These are phyloP conservation scores for Drosophila burlai DNA, from an alignment of 1,140 invertebrate genomes.

Conservation along the genomic window DNA sequence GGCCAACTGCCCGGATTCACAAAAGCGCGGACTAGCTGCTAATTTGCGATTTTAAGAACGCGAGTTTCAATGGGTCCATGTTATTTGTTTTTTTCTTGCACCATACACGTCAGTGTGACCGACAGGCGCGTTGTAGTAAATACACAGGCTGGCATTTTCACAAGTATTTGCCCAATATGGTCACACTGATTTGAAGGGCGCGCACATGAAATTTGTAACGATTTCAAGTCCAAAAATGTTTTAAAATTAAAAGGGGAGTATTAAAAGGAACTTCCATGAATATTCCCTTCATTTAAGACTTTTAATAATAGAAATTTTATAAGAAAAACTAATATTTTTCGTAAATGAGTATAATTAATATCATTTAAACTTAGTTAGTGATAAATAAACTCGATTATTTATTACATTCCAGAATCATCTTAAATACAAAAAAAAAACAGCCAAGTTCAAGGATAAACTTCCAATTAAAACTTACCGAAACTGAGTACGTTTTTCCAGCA, in stretches of 20 bases:
- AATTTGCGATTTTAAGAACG: slow-evolving; percentile 10
- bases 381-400: neutral
- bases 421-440: neutral
- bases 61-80: slow-evolving; percentile 16
- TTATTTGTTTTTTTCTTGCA: slow-evolving; percentile 40
- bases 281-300: neutral
- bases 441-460: slow-evolving; percentile 20
- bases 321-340: neutral
- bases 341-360: neutral
- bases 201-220: neutral
- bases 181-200: neutral
- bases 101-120: neutral
- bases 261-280: too few relatives aligned
- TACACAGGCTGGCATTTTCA: neutral
- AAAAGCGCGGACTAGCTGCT: slow-evolving; percentile 17
- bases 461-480: slow-evolving; percentile 57
- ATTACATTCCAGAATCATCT: neutral
- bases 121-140: neutral
- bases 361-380: neutral
- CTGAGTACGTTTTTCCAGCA: slow-evolving; percentile 66
- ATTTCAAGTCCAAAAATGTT: neutral
- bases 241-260: neutral
- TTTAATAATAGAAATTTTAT: neutral
- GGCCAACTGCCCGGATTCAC: slow-evolving; percentile 12
- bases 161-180: neutral